Conservation (phyloP, 2,797 vertebrate species). For the Enteromius radiatus region DNA sequence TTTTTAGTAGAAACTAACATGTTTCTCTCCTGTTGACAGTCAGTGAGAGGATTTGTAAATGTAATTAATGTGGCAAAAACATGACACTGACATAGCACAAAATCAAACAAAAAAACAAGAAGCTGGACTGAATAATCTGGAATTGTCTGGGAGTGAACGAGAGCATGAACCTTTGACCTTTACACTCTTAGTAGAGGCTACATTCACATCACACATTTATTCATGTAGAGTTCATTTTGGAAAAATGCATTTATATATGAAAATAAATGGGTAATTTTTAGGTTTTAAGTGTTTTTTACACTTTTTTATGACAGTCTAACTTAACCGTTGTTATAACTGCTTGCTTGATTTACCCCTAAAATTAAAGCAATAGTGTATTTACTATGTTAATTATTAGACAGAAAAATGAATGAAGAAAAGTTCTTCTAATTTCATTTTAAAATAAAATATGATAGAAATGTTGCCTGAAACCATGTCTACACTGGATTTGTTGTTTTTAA, state of each 20-base stretch:
- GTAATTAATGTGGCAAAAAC: slow-evolving; percentile 22
- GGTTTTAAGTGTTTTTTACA: not conserved
- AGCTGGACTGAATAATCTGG: slow-evolving; percentile 1
- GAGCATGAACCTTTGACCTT: not conserved
- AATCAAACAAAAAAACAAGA: not conserved
- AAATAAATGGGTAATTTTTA: not conserved
- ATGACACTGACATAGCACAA: not conserved
- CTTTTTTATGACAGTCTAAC: not conserved
- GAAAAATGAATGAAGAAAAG: not conserved
- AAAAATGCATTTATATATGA: not conserved
- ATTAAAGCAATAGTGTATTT: not conserved
- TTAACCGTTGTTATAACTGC: not conserved
- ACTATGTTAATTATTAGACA: not conserved
- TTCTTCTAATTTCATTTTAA: not conserved
- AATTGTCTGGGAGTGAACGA: not conserved
- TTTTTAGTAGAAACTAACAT: slow-evolving; percentile 72
- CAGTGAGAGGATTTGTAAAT: slow-evolving; percentile 22
- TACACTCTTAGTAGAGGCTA: not conserved
- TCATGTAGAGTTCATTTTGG: not conserved
- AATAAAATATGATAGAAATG: not conserved
- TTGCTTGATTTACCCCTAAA: not conserved
- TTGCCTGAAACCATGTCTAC: not conserved
- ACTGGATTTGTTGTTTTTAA: not conserved
- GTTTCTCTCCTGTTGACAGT: slow-evolving; percentile 79
- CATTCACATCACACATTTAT: not conserved